Evolutionary conservation across 2,113 vertebrate genomes (phyloP).

Genomic region (Menura novaehollandiae): DNA sequence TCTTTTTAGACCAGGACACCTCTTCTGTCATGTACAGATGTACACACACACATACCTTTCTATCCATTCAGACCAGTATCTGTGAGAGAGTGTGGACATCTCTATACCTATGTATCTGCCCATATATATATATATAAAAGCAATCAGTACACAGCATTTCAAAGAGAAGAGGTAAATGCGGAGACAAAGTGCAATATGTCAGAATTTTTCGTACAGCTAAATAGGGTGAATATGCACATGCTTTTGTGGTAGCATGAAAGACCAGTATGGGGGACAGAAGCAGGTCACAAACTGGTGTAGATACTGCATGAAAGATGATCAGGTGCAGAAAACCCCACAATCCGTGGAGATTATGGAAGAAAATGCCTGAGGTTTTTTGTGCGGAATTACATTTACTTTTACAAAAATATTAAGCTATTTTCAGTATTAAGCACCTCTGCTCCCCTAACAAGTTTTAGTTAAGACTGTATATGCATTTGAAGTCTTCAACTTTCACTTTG

Average conservation of each 20-base stretch:
- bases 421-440: background rate
- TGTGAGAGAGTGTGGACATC: background rate
- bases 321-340: background rate
- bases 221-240: background rate
- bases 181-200: background rate
- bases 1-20: background rate
- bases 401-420: background rate
- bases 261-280: background rate
- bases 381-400: background rate
- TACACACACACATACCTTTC: background rate
- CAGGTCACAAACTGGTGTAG: background rate
- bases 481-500: background rate
- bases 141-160: background rate
- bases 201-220: background rate
- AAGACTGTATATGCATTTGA: background rate
- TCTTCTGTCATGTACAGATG: background rate
- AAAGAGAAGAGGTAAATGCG: background rate
- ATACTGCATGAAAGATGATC: background rate
- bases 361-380: background rate
- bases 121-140: background rate
- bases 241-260: background rate
- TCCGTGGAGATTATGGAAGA: background rate
- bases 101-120: background rate
- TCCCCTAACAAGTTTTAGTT: background rate
- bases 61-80: background rate